Base-by-base conservation (phyloP, 1,140 invertebrate species). In the Alviniconcha marisindica region DNA sequence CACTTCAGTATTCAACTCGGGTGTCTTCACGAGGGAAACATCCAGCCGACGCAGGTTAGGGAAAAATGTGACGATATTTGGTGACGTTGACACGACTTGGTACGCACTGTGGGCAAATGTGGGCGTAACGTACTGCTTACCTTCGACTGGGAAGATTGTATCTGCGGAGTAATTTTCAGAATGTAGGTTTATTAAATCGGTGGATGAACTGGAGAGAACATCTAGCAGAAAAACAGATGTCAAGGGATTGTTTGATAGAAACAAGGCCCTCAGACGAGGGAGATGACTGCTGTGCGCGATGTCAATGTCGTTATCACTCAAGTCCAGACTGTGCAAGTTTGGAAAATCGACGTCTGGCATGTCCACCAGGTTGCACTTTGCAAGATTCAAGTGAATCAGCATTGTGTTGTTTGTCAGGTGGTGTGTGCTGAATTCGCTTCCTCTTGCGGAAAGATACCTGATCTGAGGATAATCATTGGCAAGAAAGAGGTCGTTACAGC, bases 311-410 rank as follows among this genome's bases (percentile, higher is more conserved):
- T 84, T 84, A 33, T 54, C 0, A 54, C 83, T 84, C 1, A 76
- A 24, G 48, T 84, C 79, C n/a, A 84, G 56, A 60, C 24, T 81
- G 33, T 60, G 69, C 40, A 84, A 44, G 77, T 84, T 84, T 33
- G 80, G 28, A 15, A 74, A 77, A 14, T 74, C 28, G 12, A 84
- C n/a, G 36, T 77, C n/a, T n/a, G n/a, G n/a, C n/a, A n/a, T n/a
- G n/a, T n/a, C n/a, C n/a, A n/a, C n/a, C n/a, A n/a, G n/a, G n/a
- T n/a, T n/a, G n/a, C n/a, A n/a, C 44, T 48, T 48, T 48, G 42
- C 18, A 24, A 63, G 40, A 40, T 38, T 31, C 44, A 63, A 5
- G 48, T 60, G 33, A 51, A 85, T 36, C 28, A 56, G 24, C 36
- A 36, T 21, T 18, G 31, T 33, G 21, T 81, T 40, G 77, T 18